Evolutionary conservation across 1,140 invertebrate genomes (phyloP).

Genomic region (Dinothrombium tinctorium): DNA sequence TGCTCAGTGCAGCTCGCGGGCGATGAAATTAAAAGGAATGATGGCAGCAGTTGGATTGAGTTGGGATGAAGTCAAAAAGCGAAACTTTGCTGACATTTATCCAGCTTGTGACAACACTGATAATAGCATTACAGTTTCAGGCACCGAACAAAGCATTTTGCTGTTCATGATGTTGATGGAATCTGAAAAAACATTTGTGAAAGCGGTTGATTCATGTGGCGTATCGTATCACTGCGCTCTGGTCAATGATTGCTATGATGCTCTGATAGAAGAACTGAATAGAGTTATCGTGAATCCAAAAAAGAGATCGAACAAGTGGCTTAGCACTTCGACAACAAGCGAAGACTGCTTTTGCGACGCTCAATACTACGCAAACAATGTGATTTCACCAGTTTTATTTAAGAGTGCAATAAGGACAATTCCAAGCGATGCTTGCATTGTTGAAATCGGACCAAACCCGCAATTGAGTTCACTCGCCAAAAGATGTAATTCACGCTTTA

Average conservation of each 20-base stretch:
- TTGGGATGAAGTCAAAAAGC: conserved; percentile 75
- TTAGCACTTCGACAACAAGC: conserved; percentile 73
- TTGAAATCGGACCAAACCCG: conserved; percentile 48
- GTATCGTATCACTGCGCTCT: conserved; percentile 89
- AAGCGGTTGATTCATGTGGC: too few species aligned
- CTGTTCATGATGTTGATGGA: conserved; percentile 26
- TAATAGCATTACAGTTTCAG: conserved; percentile 83
- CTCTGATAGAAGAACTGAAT: conserved; percentile 44
- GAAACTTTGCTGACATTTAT: conserved; percentile 48
- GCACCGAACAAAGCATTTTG: conserved; percentile 40
- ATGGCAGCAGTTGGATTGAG: conserved; percentile 61
- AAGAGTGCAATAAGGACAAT: conserved; percentile 50
- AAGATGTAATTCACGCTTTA: conserved; percentile 54
- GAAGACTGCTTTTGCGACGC: conserved; percentile 26
- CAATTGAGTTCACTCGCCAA: conserved; percentile 62
- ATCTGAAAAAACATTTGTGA: too few species aligned
- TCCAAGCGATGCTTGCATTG: conserved; percentile 38
- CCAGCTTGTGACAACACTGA: conserved; percentile 76
- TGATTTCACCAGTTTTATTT: conserved; percentile 50
- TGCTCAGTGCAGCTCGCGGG: conserved; percentile 46
- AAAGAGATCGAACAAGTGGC: conserved; percentile 51
- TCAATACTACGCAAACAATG: conserved; percentile 82
- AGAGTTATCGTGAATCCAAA: conserved; percentile 52
- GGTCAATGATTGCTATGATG: conserved; percentile 55
- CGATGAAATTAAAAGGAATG: conserved; percentile 1